Conservation (phyloP, 2,113 vertebrate genomes). For the Cyanoramphus novaezelandiae region DNA sequence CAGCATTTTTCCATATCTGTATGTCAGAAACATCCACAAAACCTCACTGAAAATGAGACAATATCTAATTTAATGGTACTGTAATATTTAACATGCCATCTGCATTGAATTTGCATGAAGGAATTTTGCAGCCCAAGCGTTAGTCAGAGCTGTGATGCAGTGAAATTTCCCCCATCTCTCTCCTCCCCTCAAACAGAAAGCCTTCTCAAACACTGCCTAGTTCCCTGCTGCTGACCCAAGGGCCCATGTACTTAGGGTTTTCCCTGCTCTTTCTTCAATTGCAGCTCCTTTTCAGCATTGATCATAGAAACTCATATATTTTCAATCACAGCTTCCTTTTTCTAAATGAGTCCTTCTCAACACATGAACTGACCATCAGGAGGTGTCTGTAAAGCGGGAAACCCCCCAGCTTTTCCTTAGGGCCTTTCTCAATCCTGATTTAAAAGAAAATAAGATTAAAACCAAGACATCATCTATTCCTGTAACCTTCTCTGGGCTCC, state of each 20-base stretch:
- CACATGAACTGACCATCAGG: not conserved
- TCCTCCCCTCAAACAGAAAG: not conserved
- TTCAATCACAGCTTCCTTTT: not conserved
- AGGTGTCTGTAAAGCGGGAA: conserved; percentile 10
- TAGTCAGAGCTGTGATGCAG: conserved; percentile 11
- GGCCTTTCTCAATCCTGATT: not conserved
- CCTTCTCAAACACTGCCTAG: not conserved
- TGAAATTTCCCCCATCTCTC: conserved; percentile 7
- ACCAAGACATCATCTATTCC: not conserved
- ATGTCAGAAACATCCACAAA: conserved; percentile 57
- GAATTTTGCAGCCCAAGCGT: conserved; percentile 44
- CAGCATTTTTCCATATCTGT: not conserved
- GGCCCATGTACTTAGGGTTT: not conserved
- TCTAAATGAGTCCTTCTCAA: not conserved
- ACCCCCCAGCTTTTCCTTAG: not conserved
- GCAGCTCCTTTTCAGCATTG: not conserved
- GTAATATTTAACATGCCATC: conserved; percentile 39
- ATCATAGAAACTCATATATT: not conserved
- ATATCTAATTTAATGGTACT: conserved; percentile 39
- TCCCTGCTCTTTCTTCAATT: not conserved
- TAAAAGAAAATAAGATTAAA: conserved; percentile 36
- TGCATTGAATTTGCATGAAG: conserved; percentile 60
- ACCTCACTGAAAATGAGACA: conserved; percentile 57
- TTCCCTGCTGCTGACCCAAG: not conserved
- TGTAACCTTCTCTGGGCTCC: not conserved